A percentile compares a stretch with the other conserved stretches of the same genome.
phyloP scores from a whole-genome alignment of 2,888 invertebrate genomes.

The Malacosoma neustria region DNA sequence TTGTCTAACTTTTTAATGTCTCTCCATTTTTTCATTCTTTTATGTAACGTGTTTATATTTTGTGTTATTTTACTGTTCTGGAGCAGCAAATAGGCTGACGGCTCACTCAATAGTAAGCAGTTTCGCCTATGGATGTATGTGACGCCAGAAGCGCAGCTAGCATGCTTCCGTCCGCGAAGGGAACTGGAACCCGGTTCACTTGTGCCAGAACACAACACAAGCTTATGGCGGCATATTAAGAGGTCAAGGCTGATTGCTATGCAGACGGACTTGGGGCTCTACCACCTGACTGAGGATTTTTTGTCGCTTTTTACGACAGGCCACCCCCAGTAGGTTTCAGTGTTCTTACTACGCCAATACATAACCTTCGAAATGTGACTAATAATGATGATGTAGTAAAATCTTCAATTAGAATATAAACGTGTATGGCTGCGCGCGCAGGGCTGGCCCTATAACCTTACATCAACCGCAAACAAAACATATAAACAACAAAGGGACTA shows the following conservation, averaged over 20 bases:
- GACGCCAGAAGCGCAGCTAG: neutral
- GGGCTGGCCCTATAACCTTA: too few species aligned
- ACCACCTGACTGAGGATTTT: neutral
- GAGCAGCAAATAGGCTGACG: too few species aligned
- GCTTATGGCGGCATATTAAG: neutral
- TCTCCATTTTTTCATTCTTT: too few species aligned
- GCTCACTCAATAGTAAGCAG: too few species aligned
- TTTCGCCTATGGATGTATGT: neutral
- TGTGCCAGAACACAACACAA: neutral
- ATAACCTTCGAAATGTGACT: too few species aligned
- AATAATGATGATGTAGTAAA: too few species aligned
- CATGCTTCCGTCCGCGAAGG: neutral
- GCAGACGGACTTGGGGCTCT: neutral
- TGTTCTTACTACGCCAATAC: neutral
- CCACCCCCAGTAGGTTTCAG: neutral
- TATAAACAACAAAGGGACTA: constrained; percentile 11
- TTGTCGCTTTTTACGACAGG: neutral
- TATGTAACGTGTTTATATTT: too few species aligned
- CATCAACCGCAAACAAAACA: constrained; percentile 5
- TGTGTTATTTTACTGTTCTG: too few species aligned
- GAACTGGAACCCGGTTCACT: too few species aligned
- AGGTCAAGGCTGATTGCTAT: neutral
- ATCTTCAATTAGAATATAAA: too few species aligned
- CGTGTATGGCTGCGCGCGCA: too few species aligned
- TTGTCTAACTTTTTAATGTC: too few species aligned